phyloP scores from a whole-genome alignment of 2,797 vertebrate species.

The Coregonus sp. region DNA sequence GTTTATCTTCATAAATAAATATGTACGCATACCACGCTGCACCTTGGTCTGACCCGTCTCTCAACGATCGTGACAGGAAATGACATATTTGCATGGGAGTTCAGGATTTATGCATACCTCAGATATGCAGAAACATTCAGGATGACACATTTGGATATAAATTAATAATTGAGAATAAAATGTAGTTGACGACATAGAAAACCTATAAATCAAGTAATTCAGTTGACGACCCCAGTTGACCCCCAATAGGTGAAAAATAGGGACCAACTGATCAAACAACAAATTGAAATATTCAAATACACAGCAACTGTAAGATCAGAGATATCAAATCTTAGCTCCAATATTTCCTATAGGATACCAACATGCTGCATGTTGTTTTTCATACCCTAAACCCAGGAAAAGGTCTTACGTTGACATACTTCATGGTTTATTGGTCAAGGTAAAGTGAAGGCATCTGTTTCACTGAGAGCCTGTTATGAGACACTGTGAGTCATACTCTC shows the following conservation, averaged over 20 bases:
- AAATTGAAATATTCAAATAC: not conserved
- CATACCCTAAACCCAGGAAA: constrained; percentile 28
- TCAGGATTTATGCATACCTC: too few species aligned
- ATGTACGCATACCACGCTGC: too few species aligned
- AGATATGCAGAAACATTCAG: too few species aligned
- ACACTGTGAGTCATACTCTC: constrained; percentile 55
- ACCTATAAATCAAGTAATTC: too few species aligned
- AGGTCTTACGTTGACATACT: constrained; percentile 50
- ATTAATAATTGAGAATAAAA: too few species aligned
- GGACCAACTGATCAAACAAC: not conserved
- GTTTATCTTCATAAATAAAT: too few species aligned
- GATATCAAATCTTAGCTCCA: not conserved
- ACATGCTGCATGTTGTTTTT: constrained; percentile 3
- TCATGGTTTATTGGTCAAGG: constrained; percentile 52
- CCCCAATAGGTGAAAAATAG: not conserved
- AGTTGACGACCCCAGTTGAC: not conserved
- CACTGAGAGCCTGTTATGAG: constrained; percentile 53
- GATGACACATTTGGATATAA: too few species aligned
- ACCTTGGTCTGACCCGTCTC: too few species aligned
- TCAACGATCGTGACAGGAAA: too few species aligned
- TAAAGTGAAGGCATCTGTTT: constrained; percentile 53
- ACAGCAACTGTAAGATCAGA: not conserved
- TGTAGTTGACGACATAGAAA: too few species aligned
- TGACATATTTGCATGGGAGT: too few species aligned
- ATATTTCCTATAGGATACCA: not conserved